phyloP scores from a whole-genome alignment of 2,113 vertebrate genomes.

The Phylloscopus trochiloides region DNA sequence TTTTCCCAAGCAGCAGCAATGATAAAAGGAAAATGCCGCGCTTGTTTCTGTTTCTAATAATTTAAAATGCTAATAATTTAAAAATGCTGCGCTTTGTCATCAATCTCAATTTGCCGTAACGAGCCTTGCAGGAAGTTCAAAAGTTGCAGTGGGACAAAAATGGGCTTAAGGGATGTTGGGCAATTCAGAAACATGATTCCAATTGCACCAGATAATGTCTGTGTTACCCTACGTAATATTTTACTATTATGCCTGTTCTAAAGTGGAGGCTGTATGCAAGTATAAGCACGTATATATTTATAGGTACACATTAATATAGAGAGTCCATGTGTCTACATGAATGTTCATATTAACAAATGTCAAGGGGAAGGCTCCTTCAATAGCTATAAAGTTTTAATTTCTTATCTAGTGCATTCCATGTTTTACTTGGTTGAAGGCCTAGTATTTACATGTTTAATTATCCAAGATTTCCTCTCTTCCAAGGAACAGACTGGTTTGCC shows the following conservation, averaged over 20 bases:
- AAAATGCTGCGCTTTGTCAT: conserved; percentile 34
- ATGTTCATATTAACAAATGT: neutral
- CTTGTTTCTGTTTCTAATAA: conserved; percentile 19
- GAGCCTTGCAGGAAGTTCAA: conserved; percentile 31
- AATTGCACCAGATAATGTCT: neutral
- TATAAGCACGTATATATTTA: accelerated
- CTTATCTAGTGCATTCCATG: neutral
- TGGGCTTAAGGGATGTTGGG: neutral
- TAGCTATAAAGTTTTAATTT: neutral
- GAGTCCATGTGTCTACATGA: neutral
- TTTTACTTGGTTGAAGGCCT: neutral
- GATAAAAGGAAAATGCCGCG: neutral
- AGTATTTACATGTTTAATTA: neutral
- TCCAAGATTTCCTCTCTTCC: neutral
- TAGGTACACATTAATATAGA: neutral
- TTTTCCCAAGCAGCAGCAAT: neutral
- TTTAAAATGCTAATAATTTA: conserved; percentile 53
- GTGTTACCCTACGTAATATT: neutral
- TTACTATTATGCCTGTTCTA: neutral
- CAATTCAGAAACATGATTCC: neutral
- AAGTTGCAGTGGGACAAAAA: neutral
- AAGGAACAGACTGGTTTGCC: neutral
- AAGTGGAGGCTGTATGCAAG: neutral
- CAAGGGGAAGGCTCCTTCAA: neutral
- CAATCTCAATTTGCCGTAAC: conserved; percentile 44